Evolutionary conservation across 2,888 invertebrate genomes (phyloP), one percentile per base, ranked within the genome.

Genomic region (Tanypteryx hageni): DNA sequence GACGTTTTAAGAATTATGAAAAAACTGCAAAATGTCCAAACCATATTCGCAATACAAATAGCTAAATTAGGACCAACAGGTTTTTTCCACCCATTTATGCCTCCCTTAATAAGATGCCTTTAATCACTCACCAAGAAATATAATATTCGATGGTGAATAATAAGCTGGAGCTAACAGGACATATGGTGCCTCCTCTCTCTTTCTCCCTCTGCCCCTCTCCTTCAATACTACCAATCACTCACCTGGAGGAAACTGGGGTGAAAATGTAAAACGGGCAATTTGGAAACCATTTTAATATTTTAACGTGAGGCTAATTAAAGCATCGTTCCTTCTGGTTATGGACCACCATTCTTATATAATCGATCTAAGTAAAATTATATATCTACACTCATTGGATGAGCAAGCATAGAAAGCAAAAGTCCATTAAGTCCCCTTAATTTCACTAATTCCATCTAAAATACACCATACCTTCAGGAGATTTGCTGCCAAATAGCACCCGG

Each of bases 31-130:
- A 89, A 68, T 13, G 27, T 27, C 7, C 76, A 22, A 22, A 76
- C 11, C 11, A 56, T 64, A 89, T 89, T 64, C 44, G 44, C n/a
- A 89, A 64, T 68, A 68, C 89, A 89, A 89, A 89, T 89, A 89
- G 89, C 89, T 31, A 18, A 64, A 89, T 61, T 59, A 7, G 89
- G 44, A 68, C 31, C 44, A 89, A 89, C 64, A 89, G 89, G 61
- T 83, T 83, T 44, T 44, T 44, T 3, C 44, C 44, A 44, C 27
- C 27, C 22, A 0, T 76, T 13, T 18, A 27, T 13, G 22, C n/a
- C 13, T n/a, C 68, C 68, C 68, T n/a, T 22, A 68, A 68, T 68
- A 16, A 22, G n/a, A n/a, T 22, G 7, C 22, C 68, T 22, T 22
- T 68, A 68, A 68, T 68, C 68, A 68, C 18, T n/a, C 13, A 76